Percentiles rank a stretch among this genome's conserved stretches.
Conservation (phyloP, 2,113 vertebrate species). For the Okapia johnstoni region DNA sequence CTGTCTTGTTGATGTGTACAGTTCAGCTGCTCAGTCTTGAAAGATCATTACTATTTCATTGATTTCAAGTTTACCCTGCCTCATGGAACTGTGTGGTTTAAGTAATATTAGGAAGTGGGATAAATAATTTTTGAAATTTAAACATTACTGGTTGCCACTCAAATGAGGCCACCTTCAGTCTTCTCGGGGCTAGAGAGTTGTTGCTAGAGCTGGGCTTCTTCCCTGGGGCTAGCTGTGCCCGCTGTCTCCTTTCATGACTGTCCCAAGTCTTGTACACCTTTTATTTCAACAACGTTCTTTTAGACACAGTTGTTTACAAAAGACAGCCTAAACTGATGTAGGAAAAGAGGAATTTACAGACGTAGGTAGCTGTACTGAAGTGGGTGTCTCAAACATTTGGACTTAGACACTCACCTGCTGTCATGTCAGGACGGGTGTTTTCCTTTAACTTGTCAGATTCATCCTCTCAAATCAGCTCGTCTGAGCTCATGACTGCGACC, state of each 20-base stretch:
- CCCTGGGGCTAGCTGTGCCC: neutral
- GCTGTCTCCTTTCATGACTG: neutral
- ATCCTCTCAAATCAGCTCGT: neutral
- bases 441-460: neutral
- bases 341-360: neutral
- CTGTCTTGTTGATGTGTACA: neutral
- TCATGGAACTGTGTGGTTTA: neutral
- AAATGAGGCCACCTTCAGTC: no score
- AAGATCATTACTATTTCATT: neutral
- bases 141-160: neutral
- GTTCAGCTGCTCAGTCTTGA: neutral
- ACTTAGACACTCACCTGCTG: neutral
- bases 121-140: neutral
- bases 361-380: no score
- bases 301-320: neutral
- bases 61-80: neutral
- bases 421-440: accelerated
- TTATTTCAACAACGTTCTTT: neutral
- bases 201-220: neutral
- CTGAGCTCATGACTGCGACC: neutral
- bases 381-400: neutral
- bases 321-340: neutral
- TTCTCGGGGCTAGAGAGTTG: neutral
- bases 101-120: neutral
- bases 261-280: neutral